A percentile compares a stretch with the other conserved stretches of the same genome.
Conservation (phyloP, 2,113 vertebrate species). For the Turnix velox region DNA sequence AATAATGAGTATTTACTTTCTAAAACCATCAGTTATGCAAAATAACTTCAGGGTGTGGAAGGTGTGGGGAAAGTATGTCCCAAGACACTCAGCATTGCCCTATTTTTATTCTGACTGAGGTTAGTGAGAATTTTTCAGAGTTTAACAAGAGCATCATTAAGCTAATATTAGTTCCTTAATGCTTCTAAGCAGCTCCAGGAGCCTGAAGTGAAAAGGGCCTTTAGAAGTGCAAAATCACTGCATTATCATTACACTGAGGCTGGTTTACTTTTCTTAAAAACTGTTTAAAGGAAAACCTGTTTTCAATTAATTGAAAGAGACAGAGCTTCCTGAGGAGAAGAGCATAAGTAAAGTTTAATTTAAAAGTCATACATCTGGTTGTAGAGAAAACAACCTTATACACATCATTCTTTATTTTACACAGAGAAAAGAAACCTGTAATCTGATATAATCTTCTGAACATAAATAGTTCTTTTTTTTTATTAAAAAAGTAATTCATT, state of each 20-base stretch:
- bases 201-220: not conserved
- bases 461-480: not conserved
- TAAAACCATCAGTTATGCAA: not conserved
- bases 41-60: not conserved
- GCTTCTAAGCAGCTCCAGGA: constrained; percentile 16
- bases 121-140: not conserved
- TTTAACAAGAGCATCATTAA: not conserved
- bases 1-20: not conserved
- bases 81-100: not conserved
- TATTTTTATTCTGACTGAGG: not conserved
- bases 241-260: not conserved
- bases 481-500: not conserved
- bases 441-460: constrained; percentile 1
- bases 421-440: not conserved
- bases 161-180: not conserved
- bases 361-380: not conserved
- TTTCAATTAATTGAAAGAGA: not conserved
- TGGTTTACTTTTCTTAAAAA: not conserved
- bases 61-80: not conserved
- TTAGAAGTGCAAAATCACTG: constrained; percentile 4
- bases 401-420: not conserved
- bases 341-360: not conserved
- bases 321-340: not conserved
- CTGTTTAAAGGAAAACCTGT: not conserved
- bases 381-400: not conserved